These are phyloP conservation scores for Epinephelus moara DNA, from an alignment of 2,113 vertebrate genomes.

Conservation along the genomic window DNA sequence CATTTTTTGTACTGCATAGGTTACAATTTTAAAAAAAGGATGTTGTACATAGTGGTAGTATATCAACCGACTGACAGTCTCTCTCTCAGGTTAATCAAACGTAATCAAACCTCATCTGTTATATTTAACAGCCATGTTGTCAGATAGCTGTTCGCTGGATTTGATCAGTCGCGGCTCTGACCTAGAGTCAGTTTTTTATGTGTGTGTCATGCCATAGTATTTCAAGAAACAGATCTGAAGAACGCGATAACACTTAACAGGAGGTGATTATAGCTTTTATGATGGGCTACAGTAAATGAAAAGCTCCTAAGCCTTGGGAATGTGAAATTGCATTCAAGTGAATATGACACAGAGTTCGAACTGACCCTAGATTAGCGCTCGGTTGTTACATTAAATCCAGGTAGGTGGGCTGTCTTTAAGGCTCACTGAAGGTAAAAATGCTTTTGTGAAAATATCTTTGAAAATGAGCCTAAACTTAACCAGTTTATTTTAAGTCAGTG, in stretches of 20 bases:
- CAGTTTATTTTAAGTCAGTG: slow-evolving; percentile 69
- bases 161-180: slow-evolving; percentile 24
- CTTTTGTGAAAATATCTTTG: slow-evolving; percentile 58
- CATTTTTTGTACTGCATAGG: slow-evolving; percentile 49
- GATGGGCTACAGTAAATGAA: slow-evolving; percentile 8
- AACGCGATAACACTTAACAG: slow-evolving; percentile 15
- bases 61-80: slow-evolving; percentile 62
- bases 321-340: slow-evolving; percentile 43
- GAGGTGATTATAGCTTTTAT: slow-evolving; percentile 20
- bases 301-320: slow-evolving; percentile 1
- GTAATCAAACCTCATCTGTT: slow-evolving; percentile 70
- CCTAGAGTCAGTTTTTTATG: slow-evolving; percentile 35
- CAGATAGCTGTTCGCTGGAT: slow-evolving; percentile 33
- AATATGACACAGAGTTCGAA: slow-evolving; percentile 12
- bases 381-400: slow-evolving; percentile 37
- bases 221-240: slow-evolving; percentile 14
- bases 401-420: slow-evolving; percentile 39
- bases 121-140: slow-evolving; percentile 53
- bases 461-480: slow-evolving; percentile 49
- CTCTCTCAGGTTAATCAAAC: slow-evolving; percentile 78
- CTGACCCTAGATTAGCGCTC: slow-evolving; percentile 46
- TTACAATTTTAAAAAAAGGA: slow-evolving; percentile 45
- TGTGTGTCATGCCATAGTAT: slow-evolving; percentile 3
- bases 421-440: slow-evolving; percentile 32
- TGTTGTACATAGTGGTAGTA: slow-evolving; percentile 66